Conservation (phyloP, 1,140 invertebrate genomes). For the Drosophila triauraria region DNA sequence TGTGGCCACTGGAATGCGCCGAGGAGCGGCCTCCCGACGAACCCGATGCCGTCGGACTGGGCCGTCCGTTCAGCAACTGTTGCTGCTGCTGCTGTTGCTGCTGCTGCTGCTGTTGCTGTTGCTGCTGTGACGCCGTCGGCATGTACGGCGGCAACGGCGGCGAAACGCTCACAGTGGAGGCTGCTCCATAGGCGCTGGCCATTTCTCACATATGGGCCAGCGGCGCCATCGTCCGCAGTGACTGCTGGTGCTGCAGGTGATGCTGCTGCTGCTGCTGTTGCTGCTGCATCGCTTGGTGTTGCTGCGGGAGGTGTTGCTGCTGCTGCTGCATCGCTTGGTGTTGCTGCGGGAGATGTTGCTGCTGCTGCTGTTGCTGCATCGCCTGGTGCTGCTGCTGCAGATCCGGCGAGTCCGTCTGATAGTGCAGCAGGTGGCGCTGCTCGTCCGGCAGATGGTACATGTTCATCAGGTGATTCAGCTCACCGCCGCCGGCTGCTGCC, state of each 20-base stretch:
- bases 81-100: constrained; percentile 57
- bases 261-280: constrained; percentile 80
- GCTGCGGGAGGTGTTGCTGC: constrained; percentile 85
- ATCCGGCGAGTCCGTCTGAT: constrained; percentile 78
- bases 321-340: constrained; percentile 71
- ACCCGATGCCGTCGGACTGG: constrained; percentile 79
- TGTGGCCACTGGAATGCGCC: constrained; percentile 76
- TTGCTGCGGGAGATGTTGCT: constrained; percentile 76
- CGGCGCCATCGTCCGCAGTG: constrained; percentile 88
- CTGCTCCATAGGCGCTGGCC: constrained; percentile 80
- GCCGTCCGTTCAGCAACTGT: constrained; percentile 64
- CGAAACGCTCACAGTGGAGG: constrained; percentile 53
- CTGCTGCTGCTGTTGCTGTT: constrained; percentile 28
- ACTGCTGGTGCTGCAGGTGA: constrained; percentile 86
- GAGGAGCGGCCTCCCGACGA: constrained; percentile 79
- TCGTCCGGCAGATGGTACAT: constrained; percentile 88
- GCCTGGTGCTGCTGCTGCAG: constrained; percentile 83
- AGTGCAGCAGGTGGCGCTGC: constrained; percentile 84
- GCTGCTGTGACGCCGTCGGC: constrained; percentile 53
- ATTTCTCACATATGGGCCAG: constrained; percentile 92
- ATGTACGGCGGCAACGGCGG: constrained; percentile 54
- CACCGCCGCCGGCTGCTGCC: constrained; percentile 85
- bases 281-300: constrained; percentile 66
- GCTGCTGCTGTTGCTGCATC: constrained; percentile 84
- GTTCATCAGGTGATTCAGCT: constrained; percentile 88